Evolutionary conservation across 2,888 invertebrate genomes (phyloP), one percentile per base, ranked within the genome.

Genomic region (Sericinus montela): DNA sequence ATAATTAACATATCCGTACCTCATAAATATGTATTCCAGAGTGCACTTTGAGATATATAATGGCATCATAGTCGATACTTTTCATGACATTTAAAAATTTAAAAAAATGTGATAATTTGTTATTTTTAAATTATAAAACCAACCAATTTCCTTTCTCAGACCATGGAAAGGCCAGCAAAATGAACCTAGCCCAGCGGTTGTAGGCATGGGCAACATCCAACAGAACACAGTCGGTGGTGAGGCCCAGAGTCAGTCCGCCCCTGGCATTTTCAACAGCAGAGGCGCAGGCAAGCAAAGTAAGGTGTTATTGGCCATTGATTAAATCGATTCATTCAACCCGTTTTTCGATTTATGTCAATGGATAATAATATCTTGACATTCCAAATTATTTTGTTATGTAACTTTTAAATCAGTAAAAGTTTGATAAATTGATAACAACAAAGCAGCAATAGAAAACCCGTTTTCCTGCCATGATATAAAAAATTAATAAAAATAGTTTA

Each of bases 81-180:
- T n/a, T n/a, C n/a, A n/a, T n/a, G n/a, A n/a, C n/a, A n/a, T n/a
- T n/a, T n/a, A n/a, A n/a, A n/a, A n/a, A n/a, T n/a, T n/a, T n/a
- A n/a, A n/a, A n/a, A n/a, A n/a, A n/a, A n/a, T n/a, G n/a, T n/a
- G n/a, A n/a, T n/a, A n/a, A n/a, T n/a, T n/a, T n/a, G n/a, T n/a
- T n/a, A n/a, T n/a, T n/a, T n/a, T n/a, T n/a, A n/a, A n/a, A n/a
- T n/a, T n/a, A n/a, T n/a, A n/a, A n/a, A n/a, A n/a, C n/a, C n/a
- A n/a, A n/a, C n/a, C n/a, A 11, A 5, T 1, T n/a, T 37, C 16
- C 41, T 39, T 16, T 48, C 62, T 62, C 58, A 86, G 87, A 51
- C 86, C 87, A 9, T 87, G 87, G 87, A 88, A 87, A 56, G 87
- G 87, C 6, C 87, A 88, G 51, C 87, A 86, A 57, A 86, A 85